Base-by-base conservation (phyloP, 2,797 vertebrate genomes). In the Tangara arthus region DNA sequence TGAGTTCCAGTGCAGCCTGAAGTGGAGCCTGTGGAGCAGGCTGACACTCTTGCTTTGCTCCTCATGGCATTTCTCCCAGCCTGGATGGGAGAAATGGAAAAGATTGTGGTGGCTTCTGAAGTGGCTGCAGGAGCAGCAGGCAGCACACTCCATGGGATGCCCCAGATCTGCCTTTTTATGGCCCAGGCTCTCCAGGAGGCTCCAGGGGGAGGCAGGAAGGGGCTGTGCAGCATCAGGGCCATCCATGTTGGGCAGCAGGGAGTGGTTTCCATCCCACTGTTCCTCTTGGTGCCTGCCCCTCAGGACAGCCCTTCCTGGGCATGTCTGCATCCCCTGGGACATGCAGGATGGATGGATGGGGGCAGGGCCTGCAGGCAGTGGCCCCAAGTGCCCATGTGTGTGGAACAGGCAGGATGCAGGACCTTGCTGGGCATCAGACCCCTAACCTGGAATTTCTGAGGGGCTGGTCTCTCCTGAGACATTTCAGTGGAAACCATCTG, bases 321-420 rank as follows among this genome's bases (percentile, higher is more conserved):
- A 16, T 3, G 3, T 34, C 71, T 52, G 16, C 8, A 2, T 20
- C 37, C 28, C 28, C 30, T 3, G 4, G 32, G 16, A 13, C 1
- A 0, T 23, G 53, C 39, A 23, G 42, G 13, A 6, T 17, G 17
- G 18, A 1, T 0, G n/a, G 32, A 4, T 34, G 39, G 2, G 1
- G 70, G 59, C 47, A 42, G 83, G 3, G 60, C 41, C 41, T 41
- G 12, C 8, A 0, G 22, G 65, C 47, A 15, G n/a, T 0, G 3
- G 11, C 32, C 50, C 0, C 0, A 21, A 8, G 28, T 10, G 19
- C 18, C 34, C 6, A 0, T 0, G 0, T 0, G 0, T 6, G 2
- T 8, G 23, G 39, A 32, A 19, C 35, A 12, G 82, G 39, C 1
- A 6, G 63, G 50, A 26, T 23, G 24, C 3, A 4, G 60, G 50